Evolutionary conservation across 2,888 invertebrate species (phyloP).

Genomic region (Prosapia bicincta): DNA sequence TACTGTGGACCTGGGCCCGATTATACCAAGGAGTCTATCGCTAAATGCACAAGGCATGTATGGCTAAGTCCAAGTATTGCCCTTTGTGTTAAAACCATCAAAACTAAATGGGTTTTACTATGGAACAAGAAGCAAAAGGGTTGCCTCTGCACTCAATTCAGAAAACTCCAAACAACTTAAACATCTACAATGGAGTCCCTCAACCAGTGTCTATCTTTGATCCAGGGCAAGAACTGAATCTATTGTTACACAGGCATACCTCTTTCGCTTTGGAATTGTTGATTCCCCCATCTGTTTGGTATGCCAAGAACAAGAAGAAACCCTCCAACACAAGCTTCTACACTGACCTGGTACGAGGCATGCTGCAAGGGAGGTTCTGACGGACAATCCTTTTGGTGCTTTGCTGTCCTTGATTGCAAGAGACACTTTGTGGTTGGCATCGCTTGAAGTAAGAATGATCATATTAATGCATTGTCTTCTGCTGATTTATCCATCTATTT

Average conservation of each 20-base stretch:
- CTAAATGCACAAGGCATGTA: no score
- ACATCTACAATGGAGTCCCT: background rate
- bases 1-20: no score
- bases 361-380: no score
- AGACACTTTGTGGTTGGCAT: no score
- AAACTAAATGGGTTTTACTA: background rate
- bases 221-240: background rate
- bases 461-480: no score
- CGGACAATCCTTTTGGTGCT: no score
- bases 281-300: background rate
- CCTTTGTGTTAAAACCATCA: background rate
- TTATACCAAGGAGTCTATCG: no score
- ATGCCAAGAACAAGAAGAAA: background rate
- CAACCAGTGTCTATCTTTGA: background rate
- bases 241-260: background rate
- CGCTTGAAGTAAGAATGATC: no score
- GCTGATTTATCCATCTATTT: no score
- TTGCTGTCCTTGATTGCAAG: no score
- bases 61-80: background rate
- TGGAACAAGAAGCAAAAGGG: background rate
- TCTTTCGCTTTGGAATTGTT: background rate
- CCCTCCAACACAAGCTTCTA: no score
- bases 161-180: background rate
- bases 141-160: background rate
- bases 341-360: no score